phyloP scores from a whole-genome alignment of 2,888 invertebrate species.

The Sarcophaga caerulescens region DNA sequence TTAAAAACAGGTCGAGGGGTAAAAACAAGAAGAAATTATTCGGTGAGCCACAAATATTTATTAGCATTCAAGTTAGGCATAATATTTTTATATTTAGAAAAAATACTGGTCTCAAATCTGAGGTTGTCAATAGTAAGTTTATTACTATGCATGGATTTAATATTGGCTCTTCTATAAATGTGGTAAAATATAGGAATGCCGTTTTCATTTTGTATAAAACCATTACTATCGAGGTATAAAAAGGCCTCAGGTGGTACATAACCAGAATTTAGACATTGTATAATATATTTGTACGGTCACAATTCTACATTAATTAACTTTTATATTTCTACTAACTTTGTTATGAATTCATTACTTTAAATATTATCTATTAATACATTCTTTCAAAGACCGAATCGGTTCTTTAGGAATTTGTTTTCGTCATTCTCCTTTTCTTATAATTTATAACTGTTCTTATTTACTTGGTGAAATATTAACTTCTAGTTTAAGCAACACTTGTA shows the following conservation, averaged over 20 bases:
- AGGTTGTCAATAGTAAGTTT: neutral
- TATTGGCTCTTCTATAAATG: neutral
- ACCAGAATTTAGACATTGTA: neutral
- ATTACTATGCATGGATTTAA: neutral
- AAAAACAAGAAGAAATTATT: conserved; percentile 3
- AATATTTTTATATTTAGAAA: neutral
- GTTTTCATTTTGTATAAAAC: conserved; percentile 21
- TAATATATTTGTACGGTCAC: neutral
- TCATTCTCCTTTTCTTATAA: no score
- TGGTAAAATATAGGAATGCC: neutral
- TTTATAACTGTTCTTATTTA: no score
- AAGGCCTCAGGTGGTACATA: conserved; percentile 25
- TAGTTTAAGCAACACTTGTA: no score
- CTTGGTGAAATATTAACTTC: no score
- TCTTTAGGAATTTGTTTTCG: no score
- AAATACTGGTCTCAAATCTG: conserved; percentile 6
- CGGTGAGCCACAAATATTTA: neutral
- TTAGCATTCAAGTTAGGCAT: neutral
- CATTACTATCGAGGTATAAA: neutral
- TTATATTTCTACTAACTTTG: no score
- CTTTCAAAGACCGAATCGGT: no score
- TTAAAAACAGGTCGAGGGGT: neutral
- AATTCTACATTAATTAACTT: no score
- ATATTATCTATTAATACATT: no score
- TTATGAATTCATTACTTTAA: no score